Percentiles rank a stretch among this genome's conserved stretches.
phyloP scores from a whole-genome alignment of 1,140 invertebrate species.

The Meloidogyne exigua region DNA sequence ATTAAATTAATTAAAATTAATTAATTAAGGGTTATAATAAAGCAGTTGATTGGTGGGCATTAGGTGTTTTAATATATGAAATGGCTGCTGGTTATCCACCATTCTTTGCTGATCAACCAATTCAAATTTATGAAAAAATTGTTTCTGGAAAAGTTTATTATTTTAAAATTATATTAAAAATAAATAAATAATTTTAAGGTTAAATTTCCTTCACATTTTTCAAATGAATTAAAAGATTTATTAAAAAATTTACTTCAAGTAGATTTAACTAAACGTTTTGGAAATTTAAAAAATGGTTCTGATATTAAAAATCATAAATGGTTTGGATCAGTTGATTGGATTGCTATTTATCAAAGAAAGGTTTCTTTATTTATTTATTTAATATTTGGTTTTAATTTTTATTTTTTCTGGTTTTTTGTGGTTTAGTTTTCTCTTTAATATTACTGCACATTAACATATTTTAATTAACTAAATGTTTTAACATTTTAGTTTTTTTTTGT shows the following conservation, averaged over 20 bases:
- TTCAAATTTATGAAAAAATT: constrained; percentile 83
- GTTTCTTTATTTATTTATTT: constrained; percentile 54
- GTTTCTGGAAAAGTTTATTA: constrained; percentile 69
- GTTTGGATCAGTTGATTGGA: constrained; percentile 98
- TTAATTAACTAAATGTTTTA: too few relatives aligned
- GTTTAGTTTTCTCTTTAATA: too few relatives aligned
- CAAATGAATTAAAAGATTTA: constrained; percentile 87
- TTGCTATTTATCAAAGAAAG: constrained; percentile 97
- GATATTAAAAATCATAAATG: constrained; percentile 99
- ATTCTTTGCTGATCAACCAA: constrained; percentile 77
- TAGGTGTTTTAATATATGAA: constrained; percentile 62
- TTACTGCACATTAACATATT: too few relatives aligned
- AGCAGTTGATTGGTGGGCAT: constrained; percentile 78
- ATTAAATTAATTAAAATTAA: constrained; percentile 66
- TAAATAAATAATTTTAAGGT: constrained; percentile 66
- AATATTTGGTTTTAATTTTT: too few relatives aligned
- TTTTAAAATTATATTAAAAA: not conserved
- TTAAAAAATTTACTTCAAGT: constrained; percentile 93
- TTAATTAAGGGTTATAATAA: constrained; percentile 81
- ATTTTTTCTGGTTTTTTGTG: too few relatives aligned
- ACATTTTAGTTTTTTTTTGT: too few relatives aligned
- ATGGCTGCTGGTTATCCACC: constrained; percentile 72
- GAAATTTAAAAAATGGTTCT: constrained; percentile 96
- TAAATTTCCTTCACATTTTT: constrained; percentile 74
- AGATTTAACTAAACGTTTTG: constrained; percentile 95